A percentile compares a stretch with the other conserved stretches of the same genome.
Evolutionary conservation across 1,140 invertebrate species (phyloP).

Genomic region (Bombus pyrosoma): DNA sequence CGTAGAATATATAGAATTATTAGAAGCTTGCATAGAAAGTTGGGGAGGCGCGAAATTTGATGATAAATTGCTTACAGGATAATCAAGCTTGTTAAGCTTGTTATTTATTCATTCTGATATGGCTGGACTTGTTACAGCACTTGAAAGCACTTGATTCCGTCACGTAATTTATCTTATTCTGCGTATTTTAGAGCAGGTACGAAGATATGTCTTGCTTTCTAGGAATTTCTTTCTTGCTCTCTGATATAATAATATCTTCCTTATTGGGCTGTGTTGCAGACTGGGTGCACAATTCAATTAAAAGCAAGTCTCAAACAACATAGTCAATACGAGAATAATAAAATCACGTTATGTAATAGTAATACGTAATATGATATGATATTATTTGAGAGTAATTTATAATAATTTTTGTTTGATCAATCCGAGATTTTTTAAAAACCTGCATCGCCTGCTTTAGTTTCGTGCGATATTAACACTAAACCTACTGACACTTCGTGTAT

Average conservation of each 20-base stretch:
- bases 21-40: neutral
- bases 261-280: neutral
- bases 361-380: no score
- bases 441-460: neutral
- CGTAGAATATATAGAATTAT: neutral
- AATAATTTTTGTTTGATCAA: neutral
- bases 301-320: no score
- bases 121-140: neutral
- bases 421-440: neutral
- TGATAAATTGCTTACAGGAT: neutral
- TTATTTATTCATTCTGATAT: neutral
- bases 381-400: neutral
- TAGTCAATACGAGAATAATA: no score
- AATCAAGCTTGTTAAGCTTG: neutral
- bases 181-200: neutral
- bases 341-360: no score
- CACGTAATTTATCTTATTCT: neutral
- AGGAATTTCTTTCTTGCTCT: neutral
- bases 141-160: neutral
- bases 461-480: neutral
- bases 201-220: neutral
- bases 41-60: neutral
- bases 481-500: no score
- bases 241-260: neutral
- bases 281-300: no score